phyloP scores from a whole-genome alignment of 1,140 invertebrate species.

The Macrobrachium rosenbergii region DNA sequence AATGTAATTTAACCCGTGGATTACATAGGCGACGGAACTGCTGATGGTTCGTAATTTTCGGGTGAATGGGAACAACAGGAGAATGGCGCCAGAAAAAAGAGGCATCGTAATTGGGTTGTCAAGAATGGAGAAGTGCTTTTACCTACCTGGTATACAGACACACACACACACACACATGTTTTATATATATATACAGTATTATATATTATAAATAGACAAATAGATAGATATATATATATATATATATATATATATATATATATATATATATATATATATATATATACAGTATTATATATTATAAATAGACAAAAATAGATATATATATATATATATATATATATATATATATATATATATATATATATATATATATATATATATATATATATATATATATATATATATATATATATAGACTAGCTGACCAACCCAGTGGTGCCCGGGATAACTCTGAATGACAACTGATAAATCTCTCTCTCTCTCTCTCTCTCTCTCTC shows the following conservation, averaged over 20 bases:
- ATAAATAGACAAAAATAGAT: conserved; percentile 13
- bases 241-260: conserved; percentile 7
- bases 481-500: too few relatives aligned
- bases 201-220: background rate
- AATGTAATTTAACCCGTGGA: too few relatives aligned
- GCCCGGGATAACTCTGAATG: too few relatives aligned
- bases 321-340: conserved; percentile 22
- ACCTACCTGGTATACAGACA: background rate
- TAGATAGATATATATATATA: background rate
- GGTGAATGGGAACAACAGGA: too few relatives aligned
- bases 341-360: conserved; percentile 30
- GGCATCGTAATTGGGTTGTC: too few relatives aligned
- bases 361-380: conserved; percentile 37
- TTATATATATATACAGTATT: background rate
- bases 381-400: conserved; percentile 37
- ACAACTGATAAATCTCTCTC: too few relatives aligned
- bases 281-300: background rate
- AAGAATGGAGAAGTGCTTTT: too few relatives aligned
- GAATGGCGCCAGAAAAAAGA: too few relatives aligned
- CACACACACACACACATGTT: background rate
- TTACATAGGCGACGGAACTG: too few relatives aligned
- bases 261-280: conserved; percentile 22
- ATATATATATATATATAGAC: conserved; percentile 22
- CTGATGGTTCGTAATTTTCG: too few relatives aligned
- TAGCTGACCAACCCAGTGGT: too few relatives aligned